Base-by-base conservation (phyloP, 2,113 vertebrate genomes). In the Burhinus oedicnemus region DNA sequence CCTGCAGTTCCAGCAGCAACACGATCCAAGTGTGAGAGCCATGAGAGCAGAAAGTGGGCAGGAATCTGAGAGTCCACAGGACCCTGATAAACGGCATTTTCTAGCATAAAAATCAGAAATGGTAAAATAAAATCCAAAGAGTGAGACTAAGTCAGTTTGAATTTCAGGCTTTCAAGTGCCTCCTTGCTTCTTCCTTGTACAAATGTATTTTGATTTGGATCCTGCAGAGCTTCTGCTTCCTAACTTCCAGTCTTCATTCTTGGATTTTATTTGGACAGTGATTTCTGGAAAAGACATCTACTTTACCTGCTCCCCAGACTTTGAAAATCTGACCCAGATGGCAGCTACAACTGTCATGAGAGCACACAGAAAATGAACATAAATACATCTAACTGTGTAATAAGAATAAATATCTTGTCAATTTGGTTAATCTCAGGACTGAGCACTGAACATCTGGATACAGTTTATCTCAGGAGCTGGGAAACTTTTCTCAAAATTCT, bases 381-480 rank as follows among this genome's bases (percentile, higher is more conserved):
- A 91, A 78, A 89, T 89, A 71, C 34, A 21, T 47, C 76, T 75
- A 68, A 75, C 36, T 18, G 52, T 40, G 27, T 92, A 84, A 95
- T 72, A 76, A 85, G 83, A 65, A 96, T 76, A 81, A 95, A 91
- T 92, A 69, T 9, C 77, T 72, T 77, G 74, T 91, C 89, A 69
- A 12, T 76, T 61, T 95, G 86, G 68, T 87, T 87, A 87, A 87
- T 92, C 57, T 87, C 83, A 42, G 80, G 61, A 81, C 62, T 57
- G 71, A 94, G 68, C 83, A 45, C 82, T 66, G 83, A 90, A 81
- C 94, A 95, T 78, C 89, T 96, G 95, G 77, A 65, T 89, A n/a
- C 49, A 58, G 40, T 95, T 94, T 65, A 62, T 96, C 84, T 94
- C 87, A 69, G 74, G 77, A 92, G 61, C 80, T 76, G 74, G 30